Conservation (phyloP, 2,113 vertebrate species). For the Apteryx mantelli region DNA sequence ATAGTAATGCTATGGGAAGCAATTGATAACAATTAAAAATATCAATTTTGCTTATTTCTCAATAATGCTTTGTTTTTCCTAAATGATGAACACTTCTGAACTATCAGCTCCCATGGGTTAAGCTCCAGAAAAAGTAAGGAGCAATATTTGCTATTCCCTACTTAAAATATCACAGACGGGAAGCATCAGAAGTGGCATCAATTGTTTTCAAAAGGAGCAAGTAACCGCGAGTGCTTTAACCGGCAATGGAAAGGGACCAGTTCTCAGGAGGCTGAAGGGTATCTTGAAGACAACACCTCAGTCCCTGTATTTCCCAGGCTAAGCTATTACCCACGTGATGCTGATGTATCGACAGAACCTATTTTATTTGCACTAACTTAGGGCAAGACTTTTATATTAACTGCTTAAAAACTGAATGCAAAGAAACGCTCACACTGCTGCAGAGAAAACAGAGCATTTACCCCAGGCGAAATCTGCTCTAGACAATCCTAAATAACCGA, state of each 20-base stretch:
- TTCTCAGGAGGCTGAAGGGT: neutral
- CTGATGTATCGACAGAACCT: neutral
- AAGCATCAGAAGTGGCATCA: neutral
- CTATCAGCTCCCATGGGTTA: neutral
- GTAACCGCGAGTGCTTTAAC: neutral
- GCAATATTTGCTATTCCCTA: neutral
- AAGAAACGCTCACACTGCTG: neutral
- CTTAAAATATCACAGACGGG: neutral
- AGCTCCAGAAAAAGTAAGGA: neutral
- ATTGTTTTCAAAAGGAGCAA: neutral
- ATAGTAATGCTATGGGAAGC: neutral
- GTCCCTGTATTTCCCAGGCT: neutral
- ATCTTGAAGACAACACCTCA: neutral
- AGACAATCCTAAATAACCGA: neutral
- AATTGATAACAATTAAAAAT: neutral
- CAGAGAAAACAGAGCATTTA: neutral
- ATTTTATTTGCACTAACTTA: neutral
- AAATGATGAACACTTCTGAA: neutral
- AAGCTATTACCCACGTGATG: neutral
- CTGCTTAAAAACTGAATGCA: neutral
- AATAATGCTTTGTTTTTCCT: neutral
- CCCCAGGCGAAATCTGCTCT: neutral
- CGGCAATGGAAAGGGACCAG: neutral
- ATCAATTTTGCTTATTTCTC: neutral
- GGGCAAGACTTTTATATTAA: neutral